These are phyloP conservation scores for Tinamus guttatus DNA, from an alignment of 2,113 vertebrate species.

Conservation along the genomic window DNA sequence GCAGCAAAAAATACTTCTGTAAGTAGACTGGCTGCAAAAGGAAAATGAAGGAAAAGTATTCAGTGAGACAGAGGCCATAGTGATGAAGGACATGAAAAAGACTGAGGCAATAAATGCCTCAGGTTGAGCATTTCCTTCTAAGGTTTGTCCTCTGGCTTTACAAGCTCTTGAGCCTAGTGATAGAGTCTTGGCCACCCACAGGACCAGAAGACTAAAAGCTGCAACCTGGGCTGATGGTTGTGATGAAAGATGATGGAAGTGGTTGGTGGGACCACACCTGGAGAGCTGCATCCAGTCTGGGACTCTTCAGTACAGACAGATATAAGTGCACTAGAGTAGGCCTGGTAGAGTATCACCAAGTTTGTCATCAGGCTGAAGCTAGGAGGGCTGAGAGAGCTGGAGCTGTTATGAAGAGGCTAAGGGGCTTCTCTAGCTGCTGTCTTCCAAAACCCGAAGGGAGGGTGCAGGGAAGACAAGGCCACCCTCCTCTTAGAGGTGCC, in stretches of 20 bases:
- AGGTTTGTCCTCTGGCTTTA: background rate
- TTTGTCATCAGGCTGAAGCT: background rate
- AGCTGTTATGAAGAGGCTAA: background rate
- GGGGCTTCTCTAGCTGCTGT: background rate
- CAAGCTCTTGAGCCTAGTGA: background rate
- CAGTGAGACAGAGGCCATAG: background rate
- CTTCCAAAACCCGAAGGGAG: background rate
- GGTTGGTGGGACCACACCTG: too few species aligned
- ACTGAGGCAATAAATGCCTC: background rate
- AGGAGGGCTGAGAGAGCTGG: background rate
- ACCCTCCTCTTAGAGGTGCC: background rate
- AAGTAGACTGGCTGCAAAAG: background rate
- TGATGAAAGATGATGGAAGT: too few species aligned
- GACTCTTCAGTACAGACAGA: background rate
- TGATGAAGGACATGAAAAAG: background rate
- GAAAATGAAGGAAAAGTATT: background rate
- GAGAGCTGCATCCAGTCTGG: too few species aligned
- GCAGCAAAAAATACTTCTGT: background rate
- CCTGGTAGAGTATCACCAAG: background rate
- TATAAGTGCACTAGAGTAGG: too few species aligned
- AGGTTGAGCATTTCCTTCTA: background rate
- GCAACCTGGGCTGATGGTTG: too few species aligned
- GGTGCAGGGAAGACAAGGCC: background rate
- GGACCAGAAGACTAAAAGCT: background rate
- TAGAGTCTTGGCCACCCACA: background rate